Percentiles rank a stretch among this genome's conserved stretches.
These are phyloP conservation scores for Ondatra zibethicus DNA, from an alignment of 2,113 vertebrate genomes.

Conservation along the genomic window DNA sequence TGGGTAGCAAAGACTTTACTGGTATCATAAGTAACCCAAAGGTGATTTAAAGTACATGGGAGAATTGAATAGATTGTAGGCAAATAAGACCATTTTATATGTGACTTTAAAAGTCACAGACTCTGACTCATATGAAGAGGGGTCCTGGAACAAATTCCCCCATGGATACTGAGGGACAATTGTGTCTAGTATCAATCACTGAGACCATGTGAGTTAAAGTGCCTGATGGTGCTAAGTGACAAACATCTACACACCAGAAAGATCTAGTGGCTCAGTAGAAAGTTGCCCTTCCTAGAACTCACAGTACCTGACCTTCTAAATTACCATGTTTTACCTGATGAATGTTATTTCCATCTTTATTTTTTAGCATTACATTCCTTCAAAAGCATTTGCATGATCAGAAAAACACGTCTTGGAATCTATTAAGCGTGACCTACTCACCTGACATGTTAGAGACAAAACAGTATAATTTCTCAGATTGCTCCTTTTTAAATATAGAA, in stretches of 20 bases:
- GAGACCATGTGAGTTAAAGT: background rate
- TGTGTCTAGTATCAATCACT: background rate
- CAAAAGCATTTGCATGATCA: slow-evolving; percentile 43
- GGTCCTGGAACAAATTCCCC: background rate
- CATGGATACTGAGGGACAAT: background rate
- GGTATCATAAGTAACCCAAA: background rate
- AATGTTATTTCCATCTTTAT: slow-evolving; percentile 46
- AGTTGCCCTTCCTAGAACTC: background rate
- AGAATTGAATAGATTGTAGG: background rate
- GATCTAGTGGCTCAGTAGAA: background rate
- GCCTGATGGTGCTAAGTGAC: background rate
- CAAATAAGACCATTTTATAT: background rate
- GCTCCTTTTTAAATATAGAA: background rate
- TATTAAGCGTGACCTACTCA: slow-evolving; percentile 33
- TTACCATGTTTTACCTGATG: background rate
- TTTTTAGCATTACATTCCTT: slow-evolving; percentile 58
- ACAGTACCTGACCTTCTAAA: background rate
- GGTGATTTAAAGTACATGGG: background rate
- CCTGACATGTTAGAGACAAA: background rate
- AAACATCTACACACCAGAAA: background rate
- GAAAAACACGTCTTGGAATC: slow-evolving; percentile 26
- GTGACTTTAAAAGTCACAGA: background rate
- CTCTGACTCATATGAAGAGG: background rate
- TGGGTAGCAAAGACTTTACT: background rate
- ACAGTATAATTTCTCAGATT: slow-evolving; percentile 5